Base-by-base conservation (phyloP, 2,113 vertebrate species). In the Leptocoma aspasia region DNA sequence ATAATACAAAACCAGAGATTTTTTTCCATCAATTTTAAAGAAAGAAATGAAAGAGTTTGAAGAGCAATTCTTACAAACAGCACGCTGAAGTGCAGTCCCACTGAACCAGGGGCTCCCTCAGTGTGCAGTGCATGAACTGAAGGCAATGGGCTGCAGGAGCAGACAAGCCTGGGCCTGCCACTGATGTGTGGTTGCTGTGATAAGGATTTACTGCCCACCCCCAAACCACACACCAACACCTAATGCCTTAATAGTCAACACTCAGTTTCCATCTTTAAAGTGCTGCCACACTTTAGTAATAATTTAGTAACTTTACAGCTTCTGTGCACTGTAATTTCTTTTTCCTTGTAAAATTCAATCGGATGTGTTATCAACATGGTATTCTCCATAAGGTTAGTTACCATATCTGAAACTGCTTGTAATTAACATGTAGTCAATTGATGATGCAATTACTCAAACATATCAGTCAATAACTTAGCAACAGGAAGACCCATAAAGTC, bases 121-220 rank as follows among this genome's bases (percentile, higher is more conserved):
- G 57, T 17, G 60, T 27, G 60, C 72, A 84, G 81, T 0, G 8
- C 19, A 5, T 26, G 57, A 52, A 66, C 68, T 5, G 47, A 61
- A 63, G 9, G 16, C 64, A 73, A 3, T 5, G 30, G 33, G 84
- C 73, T 83, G 89, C 66, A 91, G 86, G 57, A 60, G 37, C 31
- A 64, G 64, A 94, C 97, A 96, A 94, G 97, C 78, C 95, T 59
- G 20, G 89, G 91, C 97, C 93, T 96, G 97, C 77, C 53, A 31
- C 50, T 59, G 63, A n/a, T 53, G 69, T 79, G 66, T 1, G 75
- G 92, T 90, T 97, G 96, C 97, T 94, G 97, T 4, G 94, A 91
- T 82, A 96, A 96, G 89, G 75, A 60, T 82, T 83, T 92, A 75
- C 63, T 63, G 81, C 68, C 68, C 82, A 47, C 71, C 75, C 82